Evolutionary conservation across 2,113 vertebrate genomes (phyloP).

Genomic region (Hemicordylus capensis): DNA sequence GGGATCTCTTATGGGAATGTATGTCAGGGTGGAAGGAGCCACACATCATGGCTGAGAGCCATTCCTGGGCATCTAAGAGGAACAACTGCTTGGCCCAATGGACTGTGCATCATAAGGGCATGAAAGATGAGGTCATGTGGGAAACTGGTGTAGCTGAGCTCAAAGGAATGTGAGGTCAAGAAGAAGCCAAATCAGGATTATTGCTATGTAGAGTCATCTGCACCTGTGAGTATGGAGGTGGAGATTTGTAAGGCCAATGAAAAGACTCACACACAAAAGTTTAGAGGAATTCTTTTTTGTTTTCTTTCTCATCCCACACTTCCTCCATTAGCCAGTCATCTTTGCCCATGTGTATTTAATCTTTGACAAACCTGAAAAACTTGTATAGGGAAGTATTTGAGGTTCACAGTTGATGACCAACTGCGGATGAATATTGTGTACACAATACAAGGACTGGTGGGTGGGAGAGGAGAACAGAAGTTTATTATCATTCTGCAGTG

Average conservation of each 20-base stretch:
- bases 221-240: slow-evolving; percentile 58
- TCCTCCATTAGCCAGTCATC: slow-evolving; percentile 53
- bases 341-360: slow-evolving; percentile 58
- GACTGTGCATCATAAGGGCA: background rate
- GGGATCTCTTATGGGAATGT: background rate
- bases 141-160: slow-evolving; percentile 47
- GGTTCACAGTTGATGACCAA: slow-evolving; percentile 36
- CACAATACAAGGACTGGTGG: slow-evolving; percentile 16
- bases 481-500: slow-evolving; percentile 1
- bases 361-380: slow-evolving; percentile 50
- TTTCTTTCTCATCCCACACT: background rate
- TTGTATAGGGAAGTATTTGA: slow-evolving; percentile 40
- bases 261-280: slow-evolving; percentile 58
- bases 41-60: background rate
- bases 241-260: slow-evolving; percentile 39
- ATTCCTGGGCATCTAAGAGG: slow-evolving; percentile 54
- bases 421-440: slow-evolving; percentile 1
- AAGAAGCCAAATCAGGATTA: slow-evolving; percentile 60
- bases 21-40: background rate
- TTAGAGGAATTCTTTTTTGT: slow-evolving; percentile 53
- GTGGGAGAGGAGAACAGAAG: no score
- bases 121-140: slow-evolving; percentile 66
- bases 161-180: slow-evolving; percentile 59
- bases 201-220: slow-evolving; percentile 61
- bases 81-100: slow-evolving; percentile 36